Percentiles rank a stretch among this genome's conserved stretches.
Conservation (phyloP, 1,140 invertebrate genomes). For the Thaumetopoea pityocampa region DNA sequence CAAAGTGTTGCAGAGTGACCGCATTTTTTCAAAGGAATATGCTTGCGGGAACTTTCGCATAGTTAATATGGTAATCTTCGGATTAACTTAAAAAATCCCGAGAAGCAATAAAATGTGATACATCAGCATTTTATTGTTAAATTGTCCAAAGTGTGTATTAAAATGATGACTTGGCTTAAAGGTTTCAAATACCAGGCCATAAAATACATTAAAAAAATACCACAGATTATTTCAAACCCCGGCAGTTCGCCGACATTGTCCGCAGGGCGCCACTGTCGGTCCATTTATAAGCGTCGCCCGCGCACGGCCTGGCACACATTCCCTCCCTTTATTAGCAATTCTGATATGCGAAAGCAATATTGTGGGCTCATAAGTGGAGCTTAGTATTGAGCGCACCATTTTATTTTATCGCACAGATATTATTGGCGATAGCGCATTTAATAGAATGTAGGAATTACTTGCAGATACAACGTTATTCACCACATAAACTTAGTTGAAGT, state of each 20-base stretch:
- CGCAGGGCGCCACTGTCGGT: slow-evolving; percentile 38
- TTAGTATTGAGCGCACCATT: slow-evolving; percentile 37
- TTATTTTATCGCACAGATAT: slow-evolving; percentile 60
- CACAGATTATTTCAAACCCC: too few species aligned
- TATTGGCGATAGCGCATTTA: slow-evolving; percentile 46
- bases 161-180: too few species aligned
- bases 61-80: too few species aligned
- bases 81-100: too few species aligned
- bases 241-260: slow-evolving; percentile 32
- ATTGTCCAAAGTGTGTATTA: too few species aligned
- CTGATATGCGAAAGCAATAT: slow-evolving; percentile 64
- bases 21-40: too few species aligned
- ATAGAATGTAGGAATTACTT: slow-evolving; percentile 58
- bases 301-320: slow-evolving; percentile 48
- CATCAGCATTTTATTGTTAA: too few species aligned
- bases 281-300: slow-evolving; percentile 36
- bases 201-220: too few species aligned
- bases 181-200: too few species aligned
- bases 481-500: slow-evolving; percentile 59
- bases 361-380: slow-evolving; percentile 55
- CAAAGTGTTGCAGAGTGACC: too few species aligned
- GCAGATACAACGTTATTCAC: slow-evolving; percentile 53
- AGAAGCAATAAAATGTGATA: too few species aligned
- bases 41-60: too few species aligned
- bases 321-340: slow-evolving; percentile 63